A percentile compares a stretch with the other conserved stretches of the same genome.
phyloP scores from a whole-genome alignment of 2,113 vertebrate genomes.

The Gallinago paraguaiae region DNA sequence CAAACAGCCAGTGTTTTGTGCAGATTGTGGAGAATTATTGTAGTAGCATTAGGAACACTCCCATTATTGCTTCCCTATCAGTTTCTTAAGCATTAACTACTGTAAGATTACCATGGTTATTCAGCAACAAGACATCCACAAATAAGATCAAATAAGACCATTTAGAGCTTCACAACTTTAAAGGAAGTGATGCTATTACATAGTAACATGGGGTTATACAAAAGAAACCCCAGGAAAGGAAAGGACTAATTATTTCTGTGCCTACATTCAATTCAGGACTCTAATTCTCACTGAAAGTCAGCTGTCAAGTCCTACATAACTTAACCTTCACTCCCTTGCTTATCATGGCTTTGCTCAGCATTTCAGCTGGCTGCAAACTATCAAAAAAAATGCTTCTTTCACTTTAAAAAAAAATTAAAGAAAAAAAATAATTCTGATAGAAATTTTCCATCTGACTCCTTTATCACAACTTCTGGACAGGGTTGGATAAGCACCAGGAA shows the following conservation, averaged over 20 bases:
- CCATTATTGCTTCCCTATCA: slow-evolving; percentile 20
- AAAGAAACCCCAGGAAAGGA: background rate
- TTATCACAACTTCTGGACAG: slow-evolving; percentile 34
- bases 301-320: background rate
- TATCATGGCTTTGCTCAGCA: background rate
- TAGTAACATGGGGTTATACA: background rate
- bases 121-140: background rate
- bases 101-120: background rate
- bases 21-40: slow-evolving; percentile 17
- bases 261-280: background rate
- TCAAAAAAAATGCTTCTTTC: background rate
- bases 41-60: slow-evolving; percentile 33
- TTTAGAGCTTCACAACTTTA: background rate
- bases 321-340: background rate
- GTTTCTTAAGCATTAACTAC: background rate
- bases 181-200: background rate
- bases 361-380: background rate
- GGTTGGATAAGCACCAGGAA: slow-evolving; percentile 12
- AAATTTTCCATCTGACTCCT: slow-evolving; percentile 29
- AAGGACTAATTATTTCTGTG: background rate
- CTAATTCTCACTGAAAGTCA: background rate
- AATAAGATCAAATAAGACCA: background rate
- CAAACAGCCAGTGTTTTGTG: slow-evolving; percentile 9
- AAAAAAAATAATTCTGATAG: background rate
- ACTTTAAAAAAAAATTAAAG: background rate